Conservation (phyloP, 1,140 invertebrate genomes). For the Archivesica marissinica region DNA sequence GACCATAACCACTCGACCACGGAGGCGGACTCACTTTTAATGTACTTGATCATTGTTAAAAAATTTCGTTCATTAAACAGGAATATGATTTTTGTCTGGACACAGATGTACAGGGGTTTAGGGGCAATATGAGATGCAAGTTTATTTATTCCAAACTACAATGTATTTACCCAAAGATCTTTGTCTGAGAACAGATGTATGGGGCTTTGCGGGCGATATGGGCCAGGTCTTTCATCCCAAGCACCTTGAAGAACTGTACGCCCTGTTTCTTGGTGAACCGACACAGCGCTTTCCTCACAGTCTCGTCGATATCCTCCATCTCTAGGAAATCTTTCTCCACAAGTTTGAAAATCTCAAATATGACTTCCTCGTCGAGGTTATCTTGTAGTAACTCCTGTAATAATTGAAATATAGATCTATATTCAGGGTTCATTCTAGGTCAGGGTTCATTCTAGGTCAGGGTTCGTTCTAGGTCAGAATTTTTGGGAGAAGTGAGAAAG, state of each 20-base stretch:
- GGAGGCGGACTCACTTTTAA: too few species aligned
- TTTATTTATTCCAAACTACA: too few species aligned
- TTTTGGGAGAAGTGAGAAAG: too few species aligned
- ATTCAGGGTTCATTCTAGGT: background rate
- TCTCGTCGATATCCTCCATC: conserved; percentile 31
- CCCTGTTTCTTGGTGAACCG: conserved; percentile 12
- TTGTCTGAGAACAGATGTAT: conserved; percentile 32
- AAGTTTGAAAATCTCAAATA: conserved; percentile 50
- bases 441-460: too few species aligned
- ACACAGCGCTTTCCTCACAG: background rate
- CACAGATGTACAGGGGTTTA: background rate
- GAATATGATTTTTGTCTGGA: too few species aligned
- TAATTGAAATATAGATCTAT: background rate
- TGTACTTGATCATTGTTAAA: too few species aligned
- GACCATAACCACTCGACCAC: too few species aligned
- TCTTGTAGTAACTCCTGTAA: conserved; percentile 35
- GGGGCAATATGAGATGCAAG: too few species aligned
- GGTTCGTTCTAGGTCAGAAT: too few species aligned
- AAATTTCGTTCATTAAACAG: too few species aligned
- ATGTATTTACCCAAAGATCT: conserved; percentile 29
- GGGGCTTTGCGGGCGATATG: conserved; percentile 23
- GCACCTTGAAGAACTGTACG: conserved; percentile 45
- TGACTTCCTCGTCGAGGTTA: conserved; percentile 24
- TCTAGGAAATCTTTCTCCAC: conserved; percentile 21
- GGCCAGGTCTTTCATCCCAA: conserved; percentile 19